These are phyloP conservation scores for Chrysopa pallens DNA, from an alignment of 1,140 invertebrate species.

Conservation along the genomic window DNA sequence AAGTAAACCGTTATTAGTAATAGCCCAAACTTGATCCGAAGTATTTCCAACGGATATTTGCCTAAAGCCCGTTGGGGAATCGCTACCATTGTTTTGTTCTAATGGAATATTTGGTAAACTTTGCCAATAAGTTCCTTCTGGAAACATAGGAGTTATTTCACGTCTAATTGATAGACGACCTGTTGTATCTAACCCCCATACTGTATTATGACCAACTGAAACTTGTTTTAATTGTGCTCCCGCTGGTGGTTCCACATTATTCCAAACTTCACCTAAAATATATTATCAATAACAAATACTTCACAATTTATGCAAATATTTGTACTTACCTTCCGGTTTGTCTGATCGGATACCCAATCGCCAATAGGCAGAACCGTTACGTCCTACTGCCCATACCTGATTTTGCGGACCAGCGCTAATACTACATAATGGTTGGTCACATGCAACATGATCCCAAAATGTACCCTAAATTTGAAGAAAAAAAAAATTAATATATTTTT, in stretches of 20 bases:
- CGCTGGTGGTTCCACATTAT: conserved; percentile 39
- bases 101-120: conserved; percentile 34
- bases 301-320: not conserved
- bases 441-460: conserved; percentile 62
- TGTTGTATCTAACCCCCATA: conserved; percentile 48
- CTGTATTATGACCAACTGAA: conserved; percentile 45
- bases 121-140: conserved; percentile 58
- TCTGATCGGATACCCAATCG: conserved; percentile 44
- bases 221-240: conserved; percentile 57
- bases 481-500: too few relatives aligned
- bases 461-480: conserved; percentile 29
- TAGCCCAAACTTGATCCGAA: conserved; percentile 45
- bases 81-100: conserved; percentile 23
- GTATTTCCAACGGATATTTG: conserved; percentile 39
- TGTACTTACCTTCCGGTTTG: conserved; percentile 37
- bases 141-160: conserved; percentile 44
- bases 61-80: conserved; percentile 24
- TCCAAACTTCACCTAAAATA: conserved; percentile 30
- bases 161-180: conserved; percentile 45
- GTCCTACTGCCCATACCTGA: conserved; percentile 71
- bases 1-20: conserved; percentile 49
- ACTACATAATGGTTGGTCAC: conserved; percentile 53
- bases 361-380: conserved; percentile 68
- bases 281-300: conserved; percentile 1
- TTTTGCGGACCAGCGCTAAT: conserved; percentile 47